These are phyloP conservation scores for Conchocele bisecta DNA, from an alignment of 2,888 invertebrate genomes.

Conservation along the genomic window DNA sequence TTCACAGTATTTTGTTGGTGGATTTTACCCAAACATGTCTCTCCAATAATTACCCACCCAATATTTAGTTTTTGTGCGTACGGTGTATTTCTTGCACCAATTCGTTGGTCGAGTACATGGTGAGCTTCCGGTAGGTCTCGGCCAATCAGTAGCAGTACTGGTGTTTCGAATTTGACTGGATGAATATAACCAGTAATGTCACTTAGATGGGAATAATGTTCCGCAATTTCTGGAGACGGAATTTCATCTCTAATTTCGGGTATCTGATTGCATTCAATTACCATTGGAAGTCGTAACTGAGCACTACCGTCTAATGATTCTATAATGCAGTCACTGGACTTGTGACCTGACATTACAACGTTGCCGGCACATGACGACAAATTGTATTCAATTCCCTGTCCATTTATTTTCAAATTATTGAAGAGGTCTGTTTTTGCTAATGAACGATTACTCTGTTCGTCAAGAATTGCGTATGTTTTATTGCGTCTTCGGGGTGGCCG, in stretches of 20 bases:
- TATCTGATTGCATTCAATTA: constrained; percentile 55
- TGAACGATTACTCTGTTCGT: constrained; percentile 43
- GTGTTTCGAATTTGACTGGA: constrained; percentile 5
- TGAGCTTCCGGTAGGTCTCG: constrained; percentile 43
- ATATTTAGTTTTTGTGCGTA: constrained; percentile 35
- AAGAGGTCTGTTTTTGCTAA: constrained; percentile 37
- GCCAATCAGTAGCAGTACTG: constrained; percentile 35
- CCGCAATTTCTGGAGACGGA: too few species aligned
- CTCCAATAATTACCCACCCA: constrained; percentile 47
- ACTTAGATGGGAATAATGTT: too few species aligned
- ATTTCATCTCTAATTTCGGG: too few species aligned
- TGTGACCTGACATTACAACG: constrained; percentile 19
- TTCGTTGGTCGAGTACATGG: constrained; percentile 38
- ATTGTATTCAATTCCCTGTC: constrained; percentile 9
- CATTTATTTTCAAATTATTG: constrained; percentile 12
- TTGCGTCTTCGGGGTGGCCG: constrained; percentile 8
- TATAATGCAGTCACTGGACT: constrained; percentile 20
- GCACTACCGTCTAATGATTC: constrained; percentile 17
- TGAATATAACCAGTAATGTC: constrained; percentile 34
- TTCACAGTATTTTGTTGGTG: constrained; percentile 34
- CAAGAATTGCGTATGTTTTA: constrained; percentile 30
- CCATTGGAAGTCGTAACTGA: constrained; percentile 11
- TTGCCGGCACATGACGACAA: constrained; percentile 42
- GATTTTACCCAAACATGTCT: constrained; percentile 36
- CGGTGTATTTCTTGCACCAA: constrained; percentile 32